These are phyloP conservation scores for Heptranchias perlo DNA, from an alignment of 2,113 vertebrate species.

Conservation along the genomic window DNA sequence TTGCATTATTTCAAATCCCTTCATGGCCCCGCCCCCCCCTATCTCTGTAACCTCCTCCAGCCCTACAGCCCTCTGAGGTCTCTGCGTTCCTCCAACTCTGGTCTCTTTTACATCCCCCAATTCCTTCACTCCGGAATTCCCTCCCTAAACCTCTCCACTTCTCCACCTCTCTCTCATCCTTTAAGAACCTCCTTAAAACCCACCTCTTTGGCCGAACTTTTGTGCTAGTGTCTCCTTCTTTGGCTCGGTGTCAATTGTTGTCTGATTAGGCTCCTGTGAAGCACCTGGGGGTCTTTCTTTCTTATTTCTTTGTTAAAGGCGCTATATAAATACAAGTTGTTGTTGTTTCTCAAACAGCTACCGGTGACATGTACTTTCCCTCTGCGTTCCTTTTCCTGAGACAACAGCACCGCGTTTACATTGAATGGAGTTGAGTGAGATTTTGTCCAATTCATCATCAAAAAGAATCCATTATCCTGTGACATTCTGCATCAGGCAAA, in stretches of 20 bases:
- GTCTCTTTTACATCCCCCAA: too few relatives aligned
- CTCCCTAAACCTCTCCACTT: neutral
- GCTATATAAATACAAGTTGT: neutral
- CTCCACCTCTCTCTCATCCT: neutral
- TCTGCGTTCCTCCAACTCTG: too few relatives aligned
- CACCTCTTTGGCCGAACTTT: neutral
- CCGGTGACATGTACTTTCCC: neutral
- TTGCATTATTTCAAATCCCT: slow-evolving; percentile 9
- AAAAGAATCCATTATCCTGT: neutral
- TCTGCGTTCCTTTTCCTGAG: neutral
- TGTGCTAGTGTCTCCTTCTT: neutral
- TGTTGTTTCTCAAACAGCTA: neutral
- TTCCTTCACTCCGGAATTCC: too few relatives aligned
- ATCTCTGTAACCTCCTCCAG: too few relatives aligned
- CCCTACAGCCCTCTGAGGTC: too few relatives aligned
- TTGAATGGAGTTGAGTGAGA: neutral
- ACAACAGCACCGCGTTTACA: neutral
- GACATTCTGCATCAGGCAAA: neutral
- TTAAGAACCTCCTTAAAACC: neutral
- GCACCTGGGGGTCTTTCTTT: neutral
- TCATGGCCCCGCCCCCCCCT: too few relatives aligned
- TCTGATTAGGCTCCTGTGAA: neutral
- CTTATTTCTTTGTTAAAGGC: neutral
- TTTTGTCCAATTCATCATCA: neutral
- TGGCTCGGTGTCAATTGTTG: neutral